phyloP scores from a whole-genome alignment of 2,113 vertebrate genomes.

The Hyaena hyaena region DNA sequence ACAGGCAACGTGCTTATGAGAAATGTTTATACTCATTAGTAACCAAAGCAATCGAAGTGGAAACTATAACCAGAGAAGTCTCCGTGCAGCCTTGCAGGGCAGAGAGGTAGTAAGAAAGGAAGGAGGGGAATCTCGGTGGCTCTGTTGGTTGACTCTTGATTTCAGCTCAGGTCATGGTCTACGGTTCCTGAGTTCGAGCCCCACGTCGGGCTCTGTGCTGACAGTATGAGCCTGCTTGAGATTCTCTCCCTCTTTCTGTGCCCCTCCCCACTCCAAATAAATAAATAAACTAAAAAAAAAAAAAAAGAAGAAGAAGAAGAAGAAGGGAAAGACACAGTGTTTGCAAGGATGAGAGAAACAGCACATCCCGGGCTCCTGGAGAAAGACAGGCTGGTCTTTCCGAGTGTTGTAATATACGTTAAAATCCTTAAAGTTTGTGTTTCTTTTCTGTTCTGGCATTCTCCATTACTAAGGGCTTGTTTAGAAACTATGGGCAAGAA shows the following conservation, averaged over 20 bases:
- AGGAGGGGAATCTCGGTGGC: too few species aligned
- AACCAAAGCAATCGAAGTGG: not conserved
- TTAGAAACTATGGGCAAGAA: not conserved
- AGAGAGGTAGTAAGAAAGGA: not conserved
- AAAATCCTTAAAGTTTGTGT: not conserved
- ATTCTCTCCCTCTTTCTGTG: too few species aligned
- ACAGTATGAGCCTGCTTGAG: too few species aligned
- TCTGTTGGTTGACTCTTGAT: too few species aligned
- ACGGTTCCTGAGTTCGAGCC: too few species aligned
- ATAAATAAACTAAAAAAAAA: too few species aligned
- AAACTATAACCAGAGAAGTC: not conserved
- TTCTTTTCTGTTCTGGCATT: not conserved
- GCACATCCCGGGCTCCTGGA: accelerated
- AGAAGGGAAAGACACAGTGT: not conserved
- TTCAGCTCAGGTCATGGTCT: too few species aligned
- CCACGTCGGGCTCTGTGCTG: too few species aligned
- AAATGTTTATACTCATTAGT: not conserved
- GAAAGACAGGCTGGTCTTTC: not conserved
- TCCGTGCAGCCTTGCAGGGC: accelerated
- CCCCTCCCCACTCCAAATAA: too few species aligned
- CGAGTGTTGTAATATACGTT: not conserved
- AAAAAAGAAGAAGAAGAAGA: too few species aligned
- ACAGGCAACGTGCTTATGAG: accelerated
- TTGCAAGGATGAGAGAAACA: accelerated
- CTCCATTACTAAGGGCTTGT: not conserved